Evolutionary conservation across 2,888 invertebrate species (phyloP), one percentile per base, ranked within the genome.

Genomic region (Camponotus fellah): DNA sequence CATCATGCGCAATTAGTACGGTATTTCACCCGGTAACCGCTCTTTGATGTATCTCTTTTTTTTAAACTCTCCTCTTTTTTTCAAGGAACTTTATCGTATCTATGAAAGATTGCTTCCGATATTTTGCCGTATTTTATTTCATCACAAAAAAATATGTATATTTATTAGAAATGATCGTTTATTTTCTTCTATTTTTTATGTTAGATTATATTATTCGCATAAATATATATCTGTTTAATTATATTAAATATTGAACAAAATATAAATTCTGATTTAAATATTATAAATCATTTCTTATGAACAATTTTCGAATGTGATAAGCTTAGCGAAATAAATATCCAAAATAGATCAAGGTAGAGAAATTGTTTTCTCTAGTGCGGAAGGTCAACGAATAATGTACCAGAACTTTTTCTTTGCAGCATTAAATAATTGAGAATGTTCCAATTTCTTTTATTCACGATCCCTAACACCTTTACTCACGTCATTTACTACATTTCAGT

Each of bases 11-110:
- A 89, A 87, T 84, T 75, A 85, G 82, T 87, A 53, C 74, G 68
- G 49, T 89, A 89, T 89, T 83, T 89, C 74, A 87, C 46, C 37
- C 68, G n/a, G 58, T 72, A 84, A 87, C 85, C 85, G 46, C 75
- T 86, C 72, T 79, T 81, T 79, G 0, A 58, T 56, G 43, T n/a
- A 40, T 40, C 0, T 40, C 10, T 58, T 32, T n/a, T 14, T 34
- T 14, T 32, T 17, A 12, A 17, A n/a, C 21, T 43, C 17, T 53
- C 10, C 26, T 56, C 58, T 17, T 21, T n/a, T 32, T 40, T 26
- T 64, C 46, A 34, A 66, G 26, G n/a, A 32, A 12, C 5, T 76
- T 17, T 26, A 5, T 26, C 26, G 26, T 26, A 65, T 64, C n/a
- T 69, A 53, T 49, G 69, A 40, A 65, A 86, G 79, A 75, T 75